A percentile compares a stretch with the other conserved stretches of the same genome.
Evolutionary conservation across 1,140 invertebrate species (phyloP).

Genomic region (Bombus superbus): DNA sequence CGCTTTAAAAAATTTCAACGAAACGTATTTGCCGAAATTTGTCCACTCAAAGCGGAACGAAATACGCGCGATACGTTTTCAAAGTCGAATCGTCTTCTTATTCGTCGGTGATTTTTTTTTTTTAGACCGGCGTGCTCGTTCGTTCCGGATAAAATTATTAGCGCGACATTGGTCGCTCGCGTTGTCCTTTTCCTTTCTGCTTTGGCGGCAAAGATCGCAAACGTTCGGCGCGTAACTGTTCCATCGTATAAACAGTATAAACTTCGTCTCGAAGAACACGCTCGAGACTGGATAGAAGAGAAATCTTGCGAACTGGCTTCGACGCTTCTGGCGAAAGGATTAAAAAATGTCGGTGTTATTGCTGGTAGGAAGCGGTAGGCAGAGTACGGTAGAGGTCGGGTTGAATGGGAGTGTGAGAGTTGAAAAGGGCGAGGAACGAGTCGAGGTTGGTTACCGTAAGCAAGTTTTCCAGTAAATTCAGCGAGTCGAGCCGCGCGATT

Average conservation of each 20-base stretch:
- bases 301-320: neutral
- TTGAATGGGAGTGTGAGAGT: conserved; percentile 42
- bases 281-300: neutral
- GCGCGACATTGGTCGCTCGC: neutral
- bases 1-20: neutral
- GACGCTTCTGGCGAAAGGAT: neutral
- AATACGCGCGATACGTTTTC: neutral
- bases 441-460: conserved; percentile 61
- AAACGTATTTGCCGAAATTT: neutral
- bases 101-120: too few species aligned
- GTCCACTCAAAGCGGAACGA: neutral
- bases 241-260: neutral
- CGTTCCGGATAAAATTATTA: neutral
- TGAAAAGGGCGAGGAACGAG: conserved; percentile 46
- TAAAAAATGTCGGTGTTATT: conserved; percentile 1
- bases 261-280: neutral
- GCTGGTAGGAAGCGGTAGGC: neutral
- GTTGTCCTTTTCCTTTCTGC: neutral
- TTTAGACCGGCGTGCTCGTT: neutral
- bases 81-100: neutral
- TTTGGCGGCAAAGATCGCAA: neutral
- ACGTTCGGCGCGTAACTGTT: neutral
- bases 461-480: conserved; percentile 72
- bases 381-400: neutral
- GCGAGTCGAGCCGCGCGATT: conserved; percentile 64